These are phyloP conservation scores for Agrotis segetum DNA, from an alignment of 2,888 invertebrate species.

Conservation along the genomic window DNA sequence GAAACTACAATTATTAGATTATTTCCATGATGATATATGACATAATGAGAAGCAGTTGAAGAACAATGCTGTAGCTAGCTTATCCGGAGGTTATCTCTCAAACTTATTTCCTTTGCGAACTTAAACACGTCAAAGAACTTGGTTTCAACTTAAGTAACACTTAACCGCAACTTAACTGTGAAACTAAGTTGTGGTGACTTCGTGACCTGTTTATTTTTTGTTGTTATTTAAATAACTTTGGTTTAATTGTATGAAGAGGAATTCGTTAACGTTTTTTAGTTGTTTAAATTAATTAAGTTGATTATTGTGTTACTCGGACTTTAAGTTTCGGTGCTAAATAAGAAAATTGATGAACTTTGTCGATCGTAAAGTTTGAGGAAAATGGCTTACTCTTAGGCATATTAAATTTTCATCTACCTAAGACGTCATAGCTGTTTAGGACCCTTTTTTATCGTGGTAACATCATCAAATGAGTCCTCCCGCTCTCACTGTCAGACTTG, in stretches of 20 bases:
- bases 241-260: conserved; percentile 19
- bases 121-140: conserved; percentile 47
- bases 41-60: conserved; percentile 58
- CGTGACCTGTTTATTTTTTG: conserved; percentile 44
- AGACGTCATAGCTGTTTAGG: too few species aligned
- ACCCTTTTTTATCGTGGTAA: too few species aligned
- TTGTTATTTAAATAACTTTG: conserved; percentile 34
- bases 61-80: conserved; percentile 58
- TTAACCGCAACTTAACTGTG: conserved; percentile 46
- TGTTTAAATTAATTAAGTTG: conserved; percentile 7
- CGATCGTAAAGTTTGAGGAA: background rate
- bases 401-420: background rate
- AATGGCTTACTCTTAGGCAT: background rate
- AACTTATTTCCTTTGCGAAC: conserved; percentile 61
- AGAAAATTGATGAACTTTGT: conserved; percentile 21
- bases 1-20: conserved; percentile 49
- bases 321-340: background rate
- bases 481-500: too few species aligned
- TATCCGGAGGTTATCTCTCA: conserved; percentile 64
- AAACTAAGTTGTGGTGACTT: conserved; percentile 30
- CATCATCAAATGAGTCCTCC: too few species aligned
- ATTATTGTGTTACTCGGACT: conserved; percentile 10
- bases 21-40: conserved; percentile 58
- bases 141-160: conserved; percentile 40
- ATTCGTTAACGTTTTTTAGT: conserved; percentile 34